Conservation (phyloP, 1,140 invertebrate genomes). For the Nasonia longicornis region DNA sequence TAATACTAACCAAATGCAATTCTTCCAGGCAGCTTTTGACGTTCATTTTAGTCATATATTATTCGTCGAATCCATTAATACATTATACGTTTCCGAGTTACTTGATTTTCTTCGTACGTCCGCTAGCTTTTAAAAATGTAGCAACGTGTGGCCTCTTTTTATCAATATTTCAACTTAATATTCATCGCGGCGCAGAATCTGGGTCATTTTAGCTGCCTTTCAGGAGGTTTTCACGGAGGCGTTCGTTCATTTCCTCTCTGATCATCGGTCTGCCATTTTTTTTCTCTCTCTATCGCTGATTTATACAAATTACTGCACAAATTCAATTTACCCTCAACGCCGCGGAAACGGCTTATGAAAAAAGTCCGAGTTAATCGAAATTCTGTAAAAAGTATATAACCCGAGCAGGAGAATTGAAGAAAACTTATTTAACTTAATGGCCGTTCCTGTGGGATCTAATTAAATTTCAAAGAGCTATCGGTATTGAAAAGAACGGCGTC, state of each 20-base stretch:
- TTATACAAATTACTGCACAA: no score
- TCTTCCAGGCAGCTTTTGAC: no score
- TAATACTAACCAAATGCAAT: no score
- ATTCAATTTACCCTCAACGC: no score
- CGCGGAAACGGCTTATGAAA: not conserved
- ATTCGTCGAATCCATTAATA: not conserved
- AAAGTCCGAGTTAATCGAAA: not conserved
- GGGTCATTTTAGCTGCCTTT: not conserved
- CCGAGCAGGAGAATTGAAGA: not conserved
- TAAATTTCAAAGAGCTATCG: conserved; percentile 19
- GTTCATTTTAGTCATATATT: no score
- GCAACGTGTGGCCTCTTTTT: no score
- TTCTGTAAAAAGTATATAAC: not conserved
- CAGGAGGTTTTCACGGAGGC: no score
- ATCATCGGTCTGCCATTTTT: no score
- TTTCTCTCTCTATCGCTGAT: no score
- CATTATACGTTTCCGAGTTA: not conserved
- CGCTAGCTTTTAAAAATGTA: no score
- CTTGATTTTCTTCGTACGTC: no score
- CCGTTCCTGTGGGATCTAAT: not conserved
- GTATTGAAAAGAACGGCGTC: conserved; percentile 15
- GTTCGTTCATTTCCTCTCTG: no score
- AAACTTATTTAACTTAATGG: not conserved
- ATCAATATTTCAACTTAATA: not conserved
- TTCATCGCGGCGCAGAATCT: not conserved